Evolutionary conservation across 2,113 vertebrate species (phyloP), one percentile per base, ranked within the genome.

Genomic region (Hydrolagus affinis): DNA sequence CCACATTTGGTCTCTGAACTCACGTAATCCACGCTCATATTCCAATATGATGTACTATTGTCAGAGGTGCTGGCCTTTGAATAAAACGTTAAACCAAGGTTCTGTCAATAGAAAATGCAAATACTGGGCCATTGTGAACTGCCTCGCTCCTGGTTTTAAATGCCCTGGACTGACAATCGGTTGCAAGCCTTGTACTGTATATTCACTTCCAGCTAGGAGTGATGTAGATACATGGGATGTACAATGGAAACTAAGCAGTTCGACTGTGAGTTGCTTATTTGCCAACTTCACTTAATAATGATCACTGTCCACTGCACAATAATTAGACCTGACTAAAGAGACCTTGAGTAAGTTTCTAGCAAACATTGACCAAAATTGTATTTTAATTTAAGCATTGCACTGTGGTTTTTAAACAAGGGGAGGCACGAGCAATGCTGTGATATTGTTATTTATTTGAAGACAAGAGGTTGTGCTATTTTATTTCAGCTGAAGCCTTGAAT

Each of bases 281-380:
- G 86, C 87, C 89, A 88, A 86, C 89, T 87, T 28, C 32, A 88
- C 87, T 89, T 87, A 87, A 89, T 90, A 92, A 88, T 89, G 90
- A 91, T 88, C 62, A 83, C 87, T 88, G 86, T 86, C 86, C 76
- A 89, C 89, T 90, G 85, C 88, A 90, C 93, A 92, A 90, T 92
- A 95, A 93, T 95, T 95, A 92, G 86, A 88, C 86, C 86, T 89
- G 28, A 94, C 93, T 93, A 91, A 93, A 92, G 91, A 91, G 89
- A 91, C 91, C 90, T 91, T 89, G 90, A 95, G 92, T 90, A 87
- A 91, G 92, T 93, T 92, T 94, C 91, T 92, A 95, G 94, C 92
- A 95, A 94, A 90, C 95, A 95, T 95, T 96, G 95, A 95, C 90
- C 89, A 80, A 87, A 88, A 90, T 92, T 89, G 91, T 89, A 90